Percentiles rank a stretch among this genome's conserved stretches.
Evolutionary conservation across 2,888 invertebrate genomes (phyloP).

Genomic region (Ormia ochracea): DNA sequence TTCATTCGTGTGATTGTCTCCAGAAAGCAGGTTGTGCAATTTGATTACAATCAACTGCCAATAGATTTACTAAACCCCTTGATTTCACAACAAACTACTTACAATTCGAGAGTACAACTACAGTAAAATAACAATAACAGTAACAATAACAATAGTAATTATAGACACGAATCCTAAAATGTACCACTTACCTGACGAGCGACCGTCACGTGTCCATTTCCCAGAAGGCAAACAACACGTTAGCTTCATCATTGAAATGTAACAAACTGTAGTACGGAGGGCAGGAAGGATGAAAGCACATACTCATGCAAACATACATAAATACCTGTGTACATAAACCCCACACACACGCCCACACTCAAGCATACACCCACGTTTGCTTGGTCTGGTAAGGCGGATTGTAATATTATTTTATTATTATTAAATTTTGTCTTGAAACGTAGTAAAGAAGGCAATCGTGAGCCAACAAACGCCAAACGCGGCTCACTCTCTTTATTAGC

Average conservation of each 20-base stretch:
- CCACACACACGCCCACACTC: too few species aligned
- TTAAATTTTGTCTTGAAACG: constrained; percentile 53
- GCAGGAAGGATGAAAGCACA: constrained; percentile 1
- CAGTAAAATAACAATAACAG: too few species aligned
- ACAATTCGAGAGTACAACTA: constrained; percentile 30
- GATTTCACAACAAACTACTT: constrained; percentile 45
- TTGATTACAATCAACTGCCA: constrained; percentile 74
- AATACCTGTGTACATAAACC: background rate
- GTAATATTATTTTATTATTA: constrained; percentile 56
- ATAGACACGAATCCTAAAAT: constrained; percentile 74
- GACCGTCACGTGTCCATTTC: constrained; percentile 76
- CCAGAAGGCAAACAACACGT: constrained; percentile 75
- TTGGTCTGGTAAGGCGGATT: too few species aligned
- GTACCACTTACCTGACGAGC: constrained; percentile 74
- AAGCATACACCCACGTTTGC: too few species aligned
- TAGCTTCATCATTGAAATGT: constrained; percentile 49
- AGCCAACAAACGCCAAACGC: constrained; percentile 55
- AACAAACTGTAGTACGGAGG: background rate
- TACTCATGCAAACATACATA: background rate
- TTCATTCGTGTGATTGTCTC: constrained; percentile 56
- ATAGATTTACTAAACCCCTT: constrained; percentile 65
- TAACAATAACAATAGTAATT: constrained; percentile 71
- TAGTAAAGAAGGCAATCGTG: constrained; percentile 25
- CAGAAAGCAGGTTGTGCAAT: constrained; percentile 73
- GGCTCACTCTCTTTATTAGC: constrained; percentile 58